These are phyloP conservation scores for Laticauda laticaudata DNA, from an alignment of 2,113 vertebrate species.

Conservation along the genomic window DNA sequence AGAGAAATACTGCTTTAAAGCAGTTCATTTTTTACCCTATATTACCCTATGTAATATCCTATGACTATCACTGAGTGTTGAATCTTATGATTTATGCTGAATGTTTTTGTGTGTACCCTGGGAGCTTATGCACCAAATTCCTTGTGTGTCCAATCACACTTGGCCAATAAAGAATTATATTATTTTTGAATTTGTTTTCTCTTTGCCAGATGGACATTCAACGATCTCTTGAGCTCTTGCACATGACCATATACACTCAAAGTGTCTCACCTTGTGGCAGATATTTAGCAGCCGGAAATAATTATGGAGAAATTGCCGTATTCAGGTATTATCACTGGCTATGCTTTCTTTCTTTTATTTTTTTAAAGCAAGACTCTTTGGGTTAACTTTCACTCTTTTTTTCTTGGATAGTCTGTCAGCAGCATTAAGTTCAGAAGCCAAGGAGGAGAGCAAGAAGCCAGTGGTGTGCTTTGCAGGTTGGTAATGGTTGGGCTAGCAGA, in stretches of 20 bases:
- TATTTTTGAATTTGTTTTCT: neutral
- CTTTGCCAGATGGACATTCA: conserved; percentile 57
- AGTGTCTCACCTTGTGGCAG: conserved; percentile 86
- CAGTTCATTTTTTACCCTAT: neutral
- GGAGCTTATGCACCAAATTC: no score
- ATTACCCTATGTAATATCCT: neutral
- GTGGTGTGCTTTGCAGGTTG: conserved; percentile 81
- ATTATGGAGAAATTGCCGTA: conserved; percentile 83
- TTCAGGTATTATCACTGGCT: conserved; percentile 77
- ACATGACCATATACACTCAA: conserved; percentile 89
- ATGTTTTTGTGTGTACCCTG: no score
- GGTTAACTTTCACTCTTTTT: neutral
- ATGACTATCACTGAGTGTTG: no score
- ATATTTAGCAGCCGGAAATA: conserved; percentile 85
- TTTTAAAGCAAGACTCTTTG: no score
- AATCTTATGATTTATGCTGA: no score
- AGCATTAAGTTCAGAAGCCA: conserved; percentile 84
- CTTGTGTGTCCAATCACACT: no score
- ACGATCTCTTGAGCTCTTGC: conserved; percentile 74
- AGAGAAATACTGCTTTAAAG: neutral
- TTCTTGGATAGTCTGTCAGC: conserved; percentile 74
- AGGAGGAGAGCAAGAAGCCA: conserved; percentile 76
- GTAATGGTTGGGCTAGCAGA: neutral
- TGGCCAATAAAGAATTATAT: no score
- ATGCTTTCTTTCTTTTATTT: neutral